Evolutionary conservation across 2,888 invertebrate genomes (phyloP), one percentile per base, ranked within the genome.

Genomic region (Heliconius ismenius): DNA sequence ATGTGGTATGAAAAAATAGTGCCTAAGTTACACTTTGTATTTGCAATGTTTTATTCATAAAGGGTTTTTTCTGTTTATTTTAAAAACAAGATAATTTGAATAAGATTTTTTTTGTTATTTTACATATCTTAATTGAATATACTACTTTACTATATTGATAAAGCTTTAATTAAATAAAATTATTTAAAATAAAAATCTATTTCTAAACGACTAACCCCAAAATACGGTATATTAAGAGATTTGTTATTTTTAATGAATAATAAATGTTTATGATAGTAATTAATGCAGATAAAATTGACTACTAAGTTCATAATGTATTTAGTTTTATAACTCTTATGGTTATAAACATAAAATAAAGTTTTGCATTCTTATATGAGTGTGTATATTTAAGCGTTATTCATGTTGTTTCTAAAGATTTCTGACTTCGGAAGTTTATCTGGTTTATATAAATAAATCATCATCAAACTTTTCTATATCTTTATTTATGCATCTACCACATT

Each of bases 221-320:
- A 24, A 67, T 43, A 67, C 15, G 67, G 11, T 39, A 43, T 49
- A 43, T 67, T 43, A 67, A 67, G 39, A 24, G 2, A 39, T 67
- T 67, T 26, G 24, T 26, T 28, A 67, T n/a, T 67, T 39, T 67
- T 67, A 24, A 67, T 67, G 67, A 67, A 67, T 65, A 43, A 43
- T 67, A 43, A 67, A 39, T 67, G 24, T 7, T 43, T 67, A 67
- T 67, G 39, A 67, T 43, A 39, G 24, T 67, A 67, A 43, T 67
- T 67, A 67, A 39, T 43, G 39, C 9, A 43, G 67, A 67, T 43
- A 67, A 62, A 67, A 4, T 67, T 24, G 24, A 43, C 67, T 67
- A 64, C 28, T 32, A 43, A 67, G 67, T 65, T 65, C 10, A 58
- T 60, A 60, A 49, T 62, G 15, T 26, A 67, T 15, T 67, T 18